Evolutionary conservation across 2,797 vertebrate genomes (phyloP).

Genomic region (Cyprinodon diabolis): DNA sequence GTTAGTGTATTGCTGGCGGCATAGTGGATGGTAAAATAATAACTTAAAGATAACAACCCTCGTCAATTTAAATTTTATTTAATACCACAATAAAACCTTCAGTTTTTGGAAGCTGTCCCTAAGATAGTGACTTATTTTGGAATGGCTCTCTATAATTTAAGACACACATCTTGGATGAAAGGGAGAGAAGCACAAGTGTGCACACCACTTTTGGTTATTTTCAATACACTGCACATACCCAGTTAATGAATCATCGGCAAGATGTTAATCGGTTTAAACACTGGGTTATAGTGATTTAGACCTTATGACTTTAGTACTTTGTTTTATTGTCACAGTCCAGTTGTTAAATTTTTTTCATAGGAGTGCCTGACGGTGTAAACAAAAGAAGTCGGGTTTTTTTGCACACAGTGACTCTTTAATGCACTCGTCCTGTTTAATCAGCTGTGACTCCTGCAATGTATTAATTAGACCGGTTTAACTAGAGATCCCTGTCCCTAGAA

Average conservation of each 20-base stretch:
- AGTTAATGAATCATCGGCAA: conserved; percentile 3
- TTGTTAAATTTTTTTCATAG: conserved; percentile 13
- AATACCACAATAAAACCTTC: not conserved
- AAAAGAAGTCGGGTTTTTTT: not conserved
- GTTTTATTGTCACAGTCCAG: conserved; percentile 20
- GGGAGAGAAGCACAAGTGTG: not conserved
- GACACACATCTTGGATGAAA: too few species aligned
- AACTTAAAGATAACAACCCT: not conserved
- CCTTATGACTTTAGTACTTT: conserved; percentile 4
- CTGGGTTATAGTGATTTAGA: conserved; percentile 12
- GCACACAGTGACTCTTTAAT: conserved; percentile 10
- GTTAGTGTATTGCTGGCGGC: not conserved
- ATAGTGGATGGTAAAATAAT: not conserved
- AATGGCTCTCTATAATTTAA: not conserved
- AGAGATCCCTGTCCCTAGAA: conserved; percentile 6
- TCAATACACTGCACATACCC: not conserved
- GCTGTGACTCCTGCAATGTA: conserved; percentile 20
- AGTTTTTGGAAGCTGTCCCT: not conserved
- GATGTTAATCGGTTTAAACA: conserved; percentile 23
- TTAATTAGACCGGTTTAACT: conserved; percentile 37
- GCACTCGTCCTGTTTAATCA: conserved; percentile 24
- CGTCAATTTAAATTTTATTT: not conserved
- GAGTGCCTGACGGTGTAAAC: conserved; percentile 8
- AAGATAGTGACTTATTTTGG: not conserved
- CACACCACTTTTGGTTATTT: conserved; percentile 10